These are phyloP conservation scores for Bombyx mandarina DNA, from an alignment of 1,140 invertebrate genomes.

Conservation along the genomic window DNA sequence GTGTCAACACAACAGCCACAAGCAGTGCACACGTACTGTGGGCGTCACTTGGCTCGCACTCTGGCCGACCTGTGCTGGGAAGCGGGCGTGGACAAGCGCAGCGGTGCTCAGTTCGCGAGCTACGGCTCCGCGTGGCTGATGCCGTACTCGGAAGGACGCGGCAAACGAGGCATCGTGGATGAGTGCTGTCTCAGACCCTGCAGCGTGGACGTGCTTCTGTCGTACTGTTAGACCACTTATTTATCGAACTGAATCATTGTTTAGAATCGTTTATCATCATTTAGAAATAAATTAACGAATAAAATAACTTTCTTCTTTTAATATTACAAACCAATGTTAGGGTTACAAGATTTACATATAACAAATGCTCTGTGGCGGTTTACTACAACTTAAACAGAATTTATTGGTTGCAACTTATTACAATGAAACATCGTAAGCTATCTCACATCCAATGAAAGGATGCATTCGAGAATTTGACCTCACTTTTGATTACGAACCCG, in stretches of 20 bases:
- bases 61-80: background rate
- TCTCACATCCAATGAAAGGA: no score
- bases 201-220: background rate
- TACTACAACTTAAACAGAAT: no score
- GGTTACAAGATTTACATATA: no score
- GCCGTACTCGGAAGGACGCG: background rate
- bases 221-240: background rate
- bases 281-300: no score
- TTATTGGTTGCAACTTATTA: no score
- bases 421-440: no score
- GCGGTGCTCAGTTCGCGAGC: background rate
- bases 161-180: background rate
- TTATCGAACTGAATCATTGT: background rate
- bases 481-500: no score
- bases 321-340: no score
- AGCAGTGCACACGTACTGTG: background rate
- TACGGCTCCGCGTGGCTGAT: background rate
- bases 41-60: background rate
- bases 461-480: no score
- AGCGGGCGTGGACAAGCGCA: slow-evolving; percentile 1
- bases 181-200: slow-evolving; percentile 1
- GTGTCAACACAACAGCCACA: background rate
- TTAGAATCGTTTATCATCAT: no score
- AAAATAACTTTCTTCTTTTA: no score
- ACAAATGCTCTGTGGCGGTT: no score